A percentile compares a stretch with the other conserved stretches of the same genome.
Conservation (phyloP, 2,113 vertebrate genomes). For the Tauraco erythrolophus region DNA sequence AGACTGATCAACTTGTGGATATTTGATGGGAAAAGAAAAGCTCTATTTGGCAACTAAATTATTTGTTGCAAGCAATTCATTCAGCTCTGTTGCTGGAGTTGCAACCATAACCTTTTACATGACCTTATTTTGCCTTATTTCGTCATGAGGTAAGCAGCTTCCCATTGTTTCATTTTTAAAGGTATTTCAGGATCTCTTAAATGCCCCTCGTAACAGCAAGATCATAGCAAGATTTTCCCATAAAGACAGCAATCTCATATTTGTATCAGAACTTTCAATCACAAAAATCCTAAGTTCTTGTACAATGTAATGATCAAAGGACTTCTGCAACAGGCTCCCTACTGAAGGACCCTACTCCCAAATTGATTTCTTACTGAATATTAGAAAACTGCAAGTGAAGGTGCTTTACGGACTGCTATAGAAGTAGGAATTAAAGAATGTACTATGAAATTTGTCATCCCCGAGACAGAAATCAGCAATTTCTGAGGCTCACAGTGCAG, state of each 20-base stretch:
- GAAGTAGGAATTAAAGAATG: background rate
- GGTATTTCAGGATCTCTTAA: background rate
- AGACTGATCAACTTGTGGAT: constrained; percentile 17
- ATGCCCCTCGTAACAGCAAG: background rate
- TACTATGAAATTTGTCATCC: background rate
- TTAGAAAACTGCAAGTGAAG: background rate
- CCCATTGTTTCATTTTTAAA: constrained; percentile 6
- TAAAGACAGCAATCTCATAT: background rate
- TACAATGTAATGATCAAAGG: background rate
- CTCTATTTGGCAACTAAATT: background rate
- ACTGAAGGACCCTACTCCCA: background rate
- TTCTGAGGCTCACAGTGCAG: background rate
- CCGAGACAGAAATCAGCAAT: background rate
- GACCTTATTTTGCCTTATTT: constrained; percentile 29
- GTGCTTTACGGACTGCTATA: background rate
- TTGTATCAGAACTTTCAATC: background rate
- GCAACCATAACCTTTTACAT: background rate
- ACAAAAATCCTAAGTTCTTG: background rate
- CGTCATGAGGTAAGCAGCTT: constrained; percentile 15
- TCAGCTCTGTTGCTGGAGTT: background rate
- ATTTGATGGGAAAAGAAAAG: constrained; percentile 15
- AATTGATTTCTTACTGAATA: background rate
- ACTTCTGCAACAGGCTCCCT: background rate
- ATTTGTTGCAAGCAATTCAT: constrained; percentile 29
- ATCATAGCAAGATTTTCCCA: background rate